phyloP scores from a whole-genome alignment of 2,113 vertebrate genomes.

The Felis catus region DNA sequence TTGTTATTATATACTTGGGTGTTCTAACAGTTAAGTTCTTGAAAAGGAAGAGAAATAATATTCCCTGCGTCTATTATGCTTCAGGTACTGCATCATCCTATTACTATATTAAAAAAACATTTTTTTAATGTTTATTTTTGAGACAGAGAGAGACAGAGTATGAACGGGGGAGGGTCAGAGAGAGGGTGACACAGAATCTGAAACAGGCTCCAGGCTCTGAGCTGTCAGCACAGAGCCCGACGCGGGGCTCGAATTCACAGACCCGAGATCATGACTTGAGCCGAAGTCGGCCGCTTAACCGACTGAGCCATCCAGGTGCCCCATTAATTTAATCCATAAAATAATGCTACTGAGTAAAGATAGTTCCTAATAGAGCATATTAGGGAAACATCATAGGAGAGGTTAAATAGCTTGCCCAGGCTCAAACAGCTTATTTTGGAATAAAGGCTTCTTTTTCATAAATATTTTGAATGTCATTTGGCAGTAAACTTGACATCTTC shows the following conservation, averaged over 20 bases:
- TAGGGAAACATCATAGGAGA: neutral
- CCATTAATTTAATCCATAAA: conserved; percentile 9
- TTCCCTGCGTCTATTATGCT: neutral
- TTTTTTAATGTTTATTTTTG: too few species aligned
- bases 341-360: neutral
- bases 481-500: neutral
- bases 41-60: neutral
- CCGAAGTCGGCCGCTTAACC: too few species aligned
- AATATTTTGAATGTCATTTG: neutral
- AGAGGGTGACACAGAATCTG: too few species aligned
- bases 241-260: too few species aligned
- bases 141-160: too few species aligned
- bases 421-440: neutral
- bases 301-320: too few species aligned
- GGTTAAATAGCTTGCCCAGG: neutral
- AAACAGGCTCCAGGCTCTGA: too few species aligned
- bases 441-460: neutral
- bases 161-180: too few species aligned
- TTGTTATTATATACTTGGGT: neutral
- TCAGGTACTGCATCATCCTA: neutral
- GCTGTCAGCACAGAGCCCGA: too few species aligned
- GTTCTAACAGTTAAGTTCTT: neutral
- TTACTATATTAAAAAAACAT: neutral
- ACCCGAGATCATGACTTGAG: too few species aligned
- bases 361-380: neutral